A percentile compares a stretch with the other conserved stretches of the same genome.
Conservation (phyloP, 2,797 vertebrate species). For the Microctenopoma steveboyesi region DNA sequence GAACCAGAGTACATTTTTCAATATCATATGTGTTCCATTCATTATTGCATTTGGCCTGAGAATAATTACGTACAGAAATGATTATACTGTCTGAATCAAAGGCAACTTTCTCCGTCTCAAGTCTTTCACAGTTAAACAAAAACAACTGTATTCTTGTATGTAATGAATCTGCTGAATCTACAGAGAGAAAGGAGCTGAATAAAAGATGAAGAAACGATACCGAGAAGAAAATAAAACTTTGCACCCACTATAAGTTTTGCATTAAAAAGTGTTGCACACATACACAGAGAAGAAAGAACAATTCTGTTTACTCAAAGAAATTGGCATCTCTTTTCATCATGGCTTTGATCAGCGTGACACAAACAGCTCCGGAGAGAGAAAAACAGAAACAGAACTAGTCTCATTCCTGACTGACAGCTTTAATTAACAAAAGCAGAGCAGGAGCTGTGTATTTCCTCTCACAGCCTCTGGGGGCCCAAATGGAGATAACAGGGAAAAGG, state of each 20-base stretch:
- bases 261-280: conserved; percentile 61
- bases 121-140: conserved; percentile 26
- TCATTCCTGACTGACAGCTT: conserved; percentile 78
- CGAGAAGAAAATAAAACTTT: conserved; percentile 30
- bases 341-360: conserved; percentile 81
- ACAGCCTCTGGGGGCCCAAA: conserved; percentile 69
- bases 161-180: conserved; percentile 58
- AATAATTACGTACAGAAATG: neutral
- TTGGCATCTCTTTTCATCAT: conserved; percentile 67
- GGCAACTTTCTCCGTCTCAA: conserved; percentile 31
- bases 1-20: neutral
- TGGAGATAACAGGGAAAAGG: conserved; percentile 62
- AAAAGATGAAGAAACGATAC: conserved; percentile 67
- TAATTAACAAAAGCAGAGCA: conserved; percentile 80
- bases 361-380: conserved; percentile 71
- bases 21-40: neutral
- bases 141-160: conserved; percentile 41
- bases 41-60: conserved; percentile 16
- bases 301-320: conserved; percentile 73
- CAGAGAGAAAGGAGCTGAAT: conserved; percentile 66
- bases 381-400: conserved; percentile 45
- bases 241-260: conserved; percentile 68
- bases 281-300: conserved; percentile 72
- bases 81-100: conserved; percentile 35
- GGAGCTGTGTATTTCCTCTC: conserved; percentile 69